Conservation (phyloP, 2,888 invertebrate genomes). For the Orthosia cruda region DNA sequence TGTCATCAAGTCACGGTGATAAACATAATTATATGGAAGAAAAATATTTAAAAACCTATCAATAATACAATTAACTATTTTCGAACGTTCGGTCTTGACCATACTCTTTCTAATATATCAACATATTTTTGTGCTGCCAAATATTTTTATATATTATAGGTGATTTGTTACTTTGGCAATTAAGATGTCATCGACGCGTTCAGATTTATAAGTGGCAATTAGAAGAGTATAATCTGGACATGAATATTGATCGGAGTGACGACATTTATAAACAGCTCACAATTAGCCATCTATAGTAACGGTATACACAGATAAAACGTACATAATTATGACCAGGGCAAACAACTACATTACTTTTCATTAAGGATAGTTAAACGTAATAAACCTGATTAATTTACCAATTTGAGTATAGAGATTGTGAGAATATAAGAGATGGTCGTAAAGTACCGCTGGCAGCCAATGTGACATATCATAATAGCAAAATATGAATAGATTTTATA, state of each 20-base stretch:
- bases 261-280: constrained; percentile 86
- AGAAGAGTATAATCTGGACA: constrained; percentile 86
- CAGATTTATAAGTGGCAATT: constrained; percentile 89
- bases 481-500: constrained; percentile 22
- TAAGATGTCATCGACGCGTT: constrained; percentile 89
- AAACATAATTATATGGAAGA: constrained; percentile 15
- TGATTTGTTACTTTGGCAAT: constrained; percentile 88
- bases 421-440: constrained; percentile 41
- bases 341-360: constrained; percentile 72
- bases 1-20: constrained; percentile 3
- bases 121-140: constrained; percentile 70
- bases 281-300: constrained; percentile 81
- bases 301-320: constrained; percentile 72
- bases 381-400: constrained; percentile 60
- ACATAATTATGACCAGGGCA: constrained; percentile 58
- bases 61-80: not conserved
- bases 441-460: constrained; percentile 35
- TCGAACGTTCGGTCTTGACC: constrained; percentile 35
- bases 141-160: constrained; percentile 79
- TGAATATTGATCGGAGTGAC: constrained; percentile 87
- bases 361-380: constrained; percentile 63
- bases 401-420: constrained; percentile 45
- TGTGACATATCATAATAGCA: constrained; percentile 34
- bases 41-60: not conserved
- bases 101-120: constrained; percentile 43